Conservation (phyloP, 2,888 invertebrate genomes). For the Carpatolechia fugitivella region DNA sequence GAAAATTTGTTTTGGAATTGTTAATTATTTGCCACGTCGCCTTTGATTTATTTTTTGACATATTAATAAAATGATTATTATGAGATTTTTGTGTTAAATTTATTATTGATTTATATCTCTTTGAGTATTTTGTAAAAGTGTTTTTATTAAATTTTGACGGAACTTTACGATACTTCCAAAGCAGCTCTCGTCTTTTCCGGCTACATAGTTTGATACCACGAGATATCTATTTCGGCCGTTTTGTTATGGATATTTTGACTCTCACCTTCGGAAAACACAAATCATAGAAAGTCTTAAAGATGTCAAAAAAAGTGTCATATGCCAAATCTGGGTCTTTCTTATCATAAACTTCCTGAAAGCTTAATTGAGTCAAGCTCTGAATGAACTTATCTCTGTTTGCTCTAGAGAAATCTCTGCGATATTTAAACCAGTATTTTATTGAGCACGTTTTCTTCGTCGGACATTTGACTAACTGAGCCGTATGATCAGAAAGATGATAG, state of each 20-base stretch:
- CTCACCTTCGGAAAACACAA: background rate
- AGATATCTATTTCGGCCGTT: constrained; percentile 3
- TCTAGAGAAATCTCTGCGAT: constrained; percentile 2
- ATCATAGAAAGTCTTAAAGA: constrained; percentile 6
- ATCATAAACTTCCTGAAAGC: constrained; percentile 5
- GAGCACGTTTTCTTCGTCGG: constrained; percentile 11
- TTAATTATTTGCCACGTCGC: constrained; percentile 1
- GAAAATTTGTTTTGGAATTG: background rate
- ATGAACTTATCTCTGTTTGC: constrained; percentile 4
- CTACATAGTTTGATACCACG: background rate
- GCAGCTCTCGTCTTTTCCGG: background rate
- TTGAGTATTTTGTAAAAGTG: background rate
- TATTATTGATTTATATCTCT: background rate
- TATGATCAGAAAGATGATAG: constrained; percentile 7
- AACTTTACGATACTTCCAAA: background rate
- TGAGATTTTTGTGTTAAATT: constrained; percentile 3
- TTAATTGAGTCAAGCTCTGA: background rate
- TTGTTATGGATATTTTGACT: background rate
- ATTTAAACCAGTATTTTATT: background rate
- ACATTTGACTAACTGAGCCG: constrained; percentile 6
- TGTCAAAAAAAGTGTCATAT: background rate
- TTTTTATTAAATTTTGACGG: background rate
- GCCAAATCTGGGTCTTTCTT: background rate
- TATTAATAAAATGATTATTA: background rate
- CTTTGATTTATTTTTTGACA: constrained; percentile 3